Evolutionary conservation across 2,797 vertebrate genomes (phyloP).

Genomic region (Toxotes lorentzi): DNA sequence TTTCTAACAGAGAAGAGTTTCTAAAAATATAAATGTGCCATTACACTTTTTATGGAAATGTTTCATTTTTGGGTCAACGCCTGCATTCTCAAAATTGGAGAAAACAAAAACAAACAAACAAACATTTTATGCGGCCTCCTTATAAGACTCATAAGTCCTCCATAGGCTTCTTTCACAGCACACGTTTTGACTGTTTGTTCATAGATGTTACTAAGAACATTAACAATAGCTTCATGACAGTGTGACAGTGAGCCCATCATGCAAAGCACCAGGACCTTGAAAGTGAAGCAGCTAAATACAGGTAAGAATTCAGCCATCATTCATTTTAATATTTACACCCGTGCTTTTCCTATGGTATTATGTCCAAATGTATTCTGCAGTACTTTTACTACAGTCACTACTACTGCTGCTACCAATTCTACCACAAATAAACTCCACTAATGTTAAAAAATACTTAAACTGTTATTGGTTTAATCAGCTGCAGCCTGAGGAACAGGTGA

Average conservation of each 20-base stretch:
- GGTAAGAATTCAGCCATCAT: background rate
- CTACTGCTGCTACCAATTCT: background rate
- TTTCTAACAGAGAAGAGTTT: slow-evolving; percentile 1
- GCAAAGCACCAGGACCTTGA: background rate
- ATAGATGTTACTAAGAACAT: background rate
- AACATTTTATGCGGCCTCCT: background rate
- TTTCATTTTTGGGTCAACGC: background rate
- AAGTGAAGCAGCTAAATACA: background rate
- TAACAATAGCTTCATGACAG: background rate
- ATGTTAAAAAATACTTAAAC: slow-evolving; percentile 30
- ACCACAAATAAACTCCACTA: background rate
- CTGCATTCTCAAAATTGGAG: background rate
- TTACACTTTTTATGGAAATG: background rate
- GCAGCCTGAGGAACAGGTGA: slow-evolving; percentile 26
- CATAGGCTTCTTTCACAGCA: background rate
- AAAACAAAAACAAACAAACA: background rate
- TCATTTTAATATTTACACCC: background rate
- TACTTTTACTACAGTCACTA: background rate
- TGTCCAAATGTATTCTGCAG: background rate
- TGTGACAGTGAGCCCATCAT: background rate
- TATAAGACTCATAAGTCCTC: background rate
- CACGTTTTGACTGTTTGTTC: background rate
- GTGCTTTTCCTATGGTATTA: background rate
- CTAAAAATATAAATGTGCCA: background rate
- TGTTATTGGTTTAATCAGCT: slow-evolving; percentile 32